A percentile compares a stretch with the other conserved stretches of the same genome.
phyloP scores from a whole-genome alignment of 2,888 invertebrate species.

The Drosophila anceps region DNA sequence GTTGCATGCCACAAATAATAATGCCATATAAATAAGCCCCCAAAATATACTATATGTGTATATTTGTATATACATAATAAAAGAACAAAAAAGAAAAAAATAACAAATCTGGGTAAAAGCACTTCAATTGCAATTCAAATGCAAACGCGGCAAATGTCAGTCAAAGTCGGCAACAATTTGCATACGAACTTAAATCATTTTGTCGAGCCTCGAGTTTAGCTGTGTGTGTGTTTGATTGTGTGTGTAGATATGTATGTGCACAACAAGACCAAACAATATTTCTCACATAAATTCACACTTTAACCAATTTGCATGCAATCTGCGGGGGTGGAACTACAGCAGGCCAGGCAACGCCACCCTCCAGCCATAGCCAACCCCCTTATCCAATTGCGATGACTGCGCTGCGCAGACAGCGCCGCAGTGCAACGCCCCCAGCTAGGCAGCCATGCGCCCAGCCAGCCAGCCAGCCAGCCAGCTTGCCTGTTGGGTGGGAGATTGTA shows the following conservation, averaged over 20 bases:
- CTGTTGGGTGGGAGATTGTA: background rate
- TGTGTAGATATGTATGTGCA: constrained; percentile 58
- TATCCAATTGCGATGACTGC: constrained; percentile 28
- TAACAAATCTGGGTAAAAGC: constrained; percentile 13
- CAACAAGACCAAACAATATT: constrained; percentile 84
- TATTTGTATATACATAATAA: background rate
- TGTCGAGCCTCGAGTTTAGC: constrained; percentile 54
- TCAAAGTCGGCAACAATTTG: constrained; percentile 80
- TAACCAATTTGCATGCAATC: constrained; percentile 83
- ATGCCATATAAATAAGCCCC: constrained; percentile 29
- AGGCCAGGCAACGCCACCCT: constrained; percentile 14
- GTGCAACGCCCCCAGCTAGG: constrained; percentile 69
- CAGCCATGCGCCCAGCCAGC: constrained; percentile 23
- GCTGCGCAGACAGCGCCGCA: constrained; percentile 58
- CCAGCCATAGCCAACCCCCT: constrained; percentile 11
- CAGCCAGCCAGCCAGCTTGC: constrained; percentile 26
- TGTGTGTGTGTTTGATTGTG: constrained; percentile 24
- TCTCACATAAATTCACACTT: constrained; percentile 86
- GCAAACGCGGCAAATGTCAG: constrained; percentile 76
- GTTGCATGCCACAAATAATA: constrained; percentile 35
- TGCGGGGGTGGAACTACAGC: constrained; percentile 69
- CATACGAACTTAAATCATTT: constrained; percentile 84
- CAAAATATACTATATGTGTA: background rate
- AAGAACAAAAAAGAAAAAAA: background rate
- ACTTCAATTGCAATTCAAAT: constrained; percentile 61